Evolutionary conservation across 2,888 invertebrate species (phyloP).

Genomic region (Corbicula japonica): DNA sequence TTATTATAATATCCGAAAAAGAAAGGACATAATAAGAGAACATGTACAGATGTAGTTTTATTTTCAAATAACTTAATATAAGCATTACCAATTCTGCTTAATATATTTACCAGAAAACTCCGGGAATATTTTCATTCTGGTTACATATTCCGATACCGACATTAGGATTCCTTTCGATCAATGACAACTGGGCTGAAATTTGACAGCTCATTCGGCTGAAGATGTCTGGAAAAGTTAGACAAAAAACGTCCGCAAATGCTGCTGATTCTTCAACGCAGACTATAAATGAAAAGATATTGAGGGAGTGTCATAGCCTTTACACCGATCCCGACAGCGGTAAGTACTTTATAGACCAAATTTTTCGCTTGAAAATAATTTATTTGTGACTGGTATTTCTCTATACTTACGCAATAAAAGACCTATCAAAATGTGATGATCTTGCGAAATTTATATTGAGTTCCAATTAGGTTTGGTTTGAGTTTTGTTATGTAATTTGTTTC

Average conservation of each 20-base stretch:
- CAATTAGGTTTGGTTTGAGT: too few relatives aligned
- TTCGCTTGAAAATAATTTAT: slow-evolving; percentile 5
- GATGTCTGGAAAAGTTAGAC: slow-evolving; percentile 86
- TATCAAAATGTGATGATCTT: slow-evolving; percentile 59
- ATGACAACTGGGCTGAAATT: slow-evolving; percentile 54
- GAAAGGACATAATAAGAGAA: neutral
- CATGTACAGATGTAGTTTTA: neutral
- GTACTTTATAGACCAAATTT: slow-evolving; percentile 49
- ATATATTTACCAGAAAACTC: too few relatives aligned
- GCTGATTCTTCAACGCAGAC: slow-evolving; percentile 86
- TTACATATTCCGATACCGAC: too few relatives aligned
- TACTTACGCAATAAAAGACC: slow-evolving; percentile 47
- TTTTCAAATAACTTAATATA: neutral
- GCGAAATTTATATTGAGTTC: too few relatives aligned
- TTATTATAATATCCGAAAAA: neutral
- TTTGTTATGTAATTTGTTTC: too few relatives aligned
- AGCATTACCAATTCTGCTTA: too few relatives aligned
- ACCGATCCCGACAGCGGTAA: slow-evolving; percentile 88
- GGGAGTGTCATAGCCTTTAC: slow-evolving; percentile 88
- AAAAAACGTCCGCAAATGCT: slow-evolving; percentile 85
- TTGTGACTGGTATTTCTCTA: neutral
- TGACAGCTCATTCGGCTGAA: slow-evolving; percentile 73
- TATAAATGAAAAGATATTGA: slow-evolving; percentile 88
- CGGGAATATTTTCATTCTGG: too few relatives aligned
- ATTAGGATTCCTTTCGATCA: slow-evolving; percentile 49